Base-by-base conservation (phyloP, 2,888 invertebrate species). In the Tuberolachnus salignus region DNA sequence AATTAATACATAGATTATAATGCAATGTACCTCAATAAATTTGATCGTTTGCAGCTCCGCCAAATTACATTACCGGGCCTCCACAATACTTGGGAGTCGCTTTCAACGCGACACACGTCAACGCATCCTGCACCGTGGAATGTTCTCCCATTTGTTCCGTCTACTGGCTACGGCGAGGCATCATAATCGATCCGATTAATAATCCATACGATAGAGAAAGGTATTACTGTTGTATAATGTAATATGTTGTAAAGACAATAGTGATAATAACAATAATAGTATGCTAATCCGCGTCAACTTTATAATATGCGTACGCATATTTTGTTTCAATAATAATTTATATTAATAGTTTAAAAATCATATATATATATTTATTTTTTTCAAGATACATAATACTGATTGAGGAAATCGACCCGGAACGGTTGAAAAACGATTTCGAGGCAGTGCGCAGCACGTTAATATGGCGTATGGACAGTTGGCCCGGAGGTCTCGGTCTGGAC, bases 401-500 rank as follows among this genome's bases (percentile, higher is more conserved):
- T 1, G 78, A 78, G 51, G 21, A 57, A 16, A 42, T 69, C 88
- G 88, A 81, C 91, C 91, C 83, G 88, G 88, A 59, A 88, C 89
- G 73, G 19, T 90, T 91, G 74, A 92, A 91, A 74, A 94, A 94
- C 83, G 94, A 95, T 85, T 95, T 95, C 84, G 93, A 95, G 85
- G 94, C 95, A 53, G 91, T 94, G 51, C 90, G 92, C 83, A 94
- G 94, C n/a, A 93, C 92, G 81, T 87, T 96, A 88, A 89, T 92
- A 83, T 95, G 94, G 92, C 95, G 95, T 87, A 91, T 95, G 89
- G 89, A 91, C 1, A 91, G 91, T 66, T 94, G 95, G 93, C 91
- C 94, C 0, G 90, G 90, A 57, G 89, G 91, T 72, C 90, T 90
- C 83, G 78, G 78, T 21, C 88, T 95, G 83, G 92, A 94, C 84